These are phyloP conservation scores for Ceriagrion tenellum DNA, from an alignment of 2,888 invertebrate species.

Conservation along the genomic window DNA sequence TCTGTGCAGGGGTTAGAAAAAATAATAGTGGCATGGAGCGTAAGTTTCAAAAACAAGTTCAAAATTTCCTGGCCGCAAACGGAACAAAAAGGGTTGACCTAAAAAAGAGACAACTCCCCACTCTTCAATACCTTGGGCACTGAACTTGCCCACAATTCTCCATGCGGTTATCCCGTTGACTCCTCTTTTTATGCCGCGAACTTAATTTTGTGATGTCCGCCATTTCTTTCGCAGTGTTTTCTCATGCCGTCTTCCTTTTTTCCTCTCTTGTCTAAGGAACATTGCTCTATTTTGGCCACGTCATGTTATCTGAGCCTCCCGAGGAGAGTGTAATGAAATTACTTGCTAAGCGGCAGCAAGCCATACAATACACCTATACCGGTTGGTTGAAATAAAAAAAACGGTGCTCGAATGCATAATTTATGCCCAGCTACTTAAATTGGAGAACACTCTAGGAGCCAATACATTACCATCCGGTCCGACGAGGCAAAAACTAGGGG, in stretches of 20 bases:
- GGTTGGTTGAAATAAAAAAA: not conserved
- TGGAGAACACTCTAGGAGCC: not conserved
- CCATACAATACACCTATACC: not conserved
- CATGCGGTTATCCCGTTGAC: not conserved
- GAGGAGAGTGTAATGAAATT: not conserved
- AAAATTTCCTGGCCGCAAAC: not conserved
- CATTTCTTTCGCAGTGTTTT: not conserved
- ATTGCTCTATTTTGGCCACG: not conserved
- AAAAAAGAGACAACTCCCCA: not conserved
- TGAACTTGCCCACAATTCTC: not conserved
- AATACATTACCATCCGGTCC: slow-evolving; percentile 26
- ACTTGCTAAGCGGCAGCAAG: not conserved
- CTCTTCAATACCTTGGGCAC: not conserved
- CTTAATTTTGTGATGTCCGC: not conserved
- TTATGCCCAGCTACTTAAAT: slow-evolving; percentile 13
- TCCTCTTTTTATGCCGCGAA: not conserved
- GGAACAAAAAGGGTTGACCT: not conserved
- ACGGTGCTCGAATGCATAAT: not conserved
- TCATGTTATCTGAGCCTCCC: not conserved
- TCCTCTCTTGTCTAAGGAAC: not conserved
- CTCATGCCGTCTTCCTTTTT: not conserved
- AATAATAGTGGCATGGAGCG: not conserved
- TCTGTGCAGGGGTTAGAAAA: not conserved
- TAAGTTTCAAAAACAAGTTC: not conserved
- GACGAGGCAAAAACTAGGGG: not conserved